Evolutionary conservation across 2,888 invertebrate species (phyloP).

Genomic region (Odontothrips loti): DNA sequence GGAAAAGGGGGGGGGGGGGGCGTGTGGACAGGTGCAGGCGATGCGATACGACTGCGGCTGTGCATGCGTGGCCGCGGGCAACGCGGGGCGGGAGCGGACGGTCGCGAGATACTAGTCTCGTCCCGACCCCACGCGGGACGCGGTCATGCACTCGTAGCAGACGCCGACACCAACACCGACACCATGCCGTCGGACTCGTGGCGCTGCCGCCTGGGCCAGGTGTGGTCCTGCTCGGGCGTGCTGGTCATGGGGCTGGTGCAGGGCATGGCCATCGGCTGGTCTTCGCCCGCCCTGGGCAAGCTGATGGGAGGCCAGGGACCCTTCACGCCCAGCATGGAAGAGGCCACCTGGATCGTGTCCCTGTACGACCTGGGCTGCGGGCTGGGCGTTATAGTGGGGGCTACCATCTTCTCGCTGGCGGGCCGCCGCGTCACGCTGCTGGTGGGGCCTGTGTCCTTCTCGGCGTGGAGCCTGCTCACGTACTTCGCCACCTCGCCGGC

Average conservation of each 20-base stretch:
- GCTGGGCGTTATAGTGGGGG: not conserved
- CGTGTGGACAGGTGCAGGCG: too few relatives aligned
- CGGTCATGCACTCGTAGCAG: too few relatives aligned
- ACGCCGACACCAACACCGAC: not conserved
- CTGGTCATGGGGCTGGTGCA: conserved; percentile 3
- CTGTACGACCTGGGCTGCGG: conserved; percentile 15
- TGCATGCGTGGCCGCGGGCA: too few relatives aligned
- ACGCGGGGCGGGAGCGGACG: too few relatives aligned
- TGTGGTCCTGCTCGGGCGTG: conserved; percentile 1
- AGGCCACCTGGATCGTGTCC: conserved; percentile 11
- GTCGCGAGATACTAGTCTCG: too few relatives aligned
- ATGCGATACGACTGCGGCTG: too few relatives aligned
- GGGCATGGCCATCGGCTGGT: conserved; percentile 23
- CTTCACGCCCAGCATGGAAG: not conserved
- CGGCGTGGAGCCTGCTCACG: not conserved
- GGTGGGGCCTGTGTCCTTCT: not conserved
- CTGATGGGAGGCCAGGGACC: not conserved
- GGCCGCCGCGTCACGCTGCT: conserved; percentile 10
- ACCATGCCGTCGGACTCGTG: not conserved
- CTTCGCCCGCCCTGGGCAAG: conserved; percentile 1
- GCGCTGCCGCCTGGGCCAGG: not conserved
- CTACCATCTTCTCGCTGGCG: not conserved
- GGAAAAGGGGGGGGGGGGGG: too few relatives aligned
- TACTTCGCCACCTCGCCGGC: conserved; percentile 7
- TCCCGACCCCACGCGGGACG: too few relatives aligned